Evolutionary conservation across 2,888 invertebrate species (phyloP).

Genomic region (Callinectes sapidus): DNA sequence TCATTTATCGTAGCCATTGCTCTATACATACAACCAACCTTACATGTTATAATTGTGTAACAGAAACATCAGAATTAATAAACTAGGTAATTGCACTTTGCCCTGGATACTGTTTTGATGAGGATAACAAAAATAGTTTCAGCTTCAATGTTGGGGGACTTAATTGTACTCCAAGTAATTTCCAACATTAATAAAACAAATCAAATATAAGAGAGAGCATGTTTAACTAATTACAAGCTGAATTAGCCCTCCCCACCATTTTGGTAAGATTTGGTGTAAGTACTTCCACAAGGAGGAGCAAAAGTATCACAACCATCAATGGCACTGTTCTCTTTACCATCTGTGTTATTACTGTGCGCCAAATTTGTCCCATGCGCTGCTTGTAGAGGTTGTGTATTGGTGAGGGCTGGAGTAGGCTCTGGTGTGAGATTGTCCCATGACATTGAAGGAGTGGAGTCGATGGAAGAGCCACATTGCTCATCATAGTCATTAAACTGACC

Average conservation of each 20-base stretch:
- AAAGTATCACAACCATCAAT: neutral
- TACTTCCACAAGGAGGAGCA: neutral
- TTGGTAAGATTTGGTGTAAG: neutral
- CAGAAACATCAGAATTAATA: too few species aligned
- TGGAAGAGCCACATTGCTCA: neutral
- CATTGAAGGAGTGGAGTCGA: neutral
- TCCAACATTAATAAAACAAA: too few species aligned
- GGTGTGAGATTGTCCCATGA: conserved; percentile 14
- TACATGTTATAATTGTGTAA: too few species aligned
- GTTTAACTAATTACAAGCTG: neutral
- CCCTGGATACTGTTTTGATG: too few species aligned
- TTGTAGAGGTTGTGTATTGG: neutral
- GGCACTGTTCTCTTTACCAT: neutral
- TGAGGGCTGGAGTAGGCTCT: neutral
- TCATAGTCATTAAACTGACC: neutral
- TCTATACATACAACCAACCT: too few species aligned
- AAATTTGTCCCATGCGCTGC: neutral
- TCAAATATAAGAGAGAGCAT: too few species aligned
- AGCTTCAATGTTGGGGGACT: too few species aligned
- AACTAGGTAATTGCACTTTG: too few species aligned
- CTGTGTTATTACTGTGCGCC: neutral
- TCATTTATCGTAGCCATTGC: too few species aligned
- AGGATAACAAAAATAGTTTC: too few species aligned
- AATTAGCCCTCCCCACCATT: neutral
- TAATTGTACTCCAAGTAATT: too few species aligned